Evolutionary conservation across 2,113 vertebrate species (phyloP), one percentile per base, ranked within the genome.

Genomic region (Poecile atricapillus): DNA sequence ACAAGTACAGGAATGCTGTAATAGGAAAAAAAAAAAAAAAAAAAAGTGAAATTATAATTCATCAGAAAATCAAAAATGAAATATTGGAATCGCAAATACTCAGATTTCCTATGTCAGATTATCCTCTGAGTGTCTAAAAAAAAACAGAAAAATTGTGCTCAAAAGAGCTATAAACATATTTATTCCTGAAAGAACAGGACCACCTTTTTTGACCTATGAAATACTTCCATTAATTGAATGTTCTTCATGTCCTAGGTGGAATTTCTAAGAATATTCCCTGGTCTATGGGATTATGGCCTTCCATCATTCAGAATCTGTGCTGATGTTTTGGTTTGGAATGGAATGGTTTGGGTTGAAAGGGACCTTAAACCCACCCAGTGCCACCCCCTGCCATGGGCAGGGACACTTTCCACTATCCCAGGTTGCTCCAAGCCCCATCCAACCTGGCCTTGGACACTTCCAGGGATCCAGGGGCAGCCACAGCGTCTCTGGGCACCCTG

Each of bases 391-490:
- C 70, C 52, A 31, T 25, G 16, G 30, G 15, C 71, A 76, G 52
- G 52, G 52, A 76, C 70, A 75, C 7, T 35, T 86, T 3, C 69
- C 59, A 56, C 82, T 7, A 0, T 0, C 50, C 83, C 70, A 75
- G 70, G 31, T 0, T 13, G 23, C 13, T 58, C 44, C 69, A 47
- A 64, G 41, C 23, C 23, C 19, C 0, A 0, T 55, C 49, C 60
- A 49, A 0, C 43, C 52, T 58, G 83, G 30, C 24, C 52, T 50
- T 15, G 71, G 83, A 4, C 70, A 67, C 35, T 85, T 0, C 30
- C 62, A 85, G 70, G 30, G 52, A 41, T 67, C 58, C 68, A 73
- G 52, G 70, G 60, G 8, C 52, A 67, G 52, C 37, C 44, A 25
- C 53, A 87, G 22, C 46, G 69, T 44, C 73, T 43, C 46, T 87